A percentile compares a stretch with the other conserved stretches of the same genome.
Evolutionary conservation across 2,888 invertebrate species (phyloP).

Genomic region (Eristalis tenax): DNA sequence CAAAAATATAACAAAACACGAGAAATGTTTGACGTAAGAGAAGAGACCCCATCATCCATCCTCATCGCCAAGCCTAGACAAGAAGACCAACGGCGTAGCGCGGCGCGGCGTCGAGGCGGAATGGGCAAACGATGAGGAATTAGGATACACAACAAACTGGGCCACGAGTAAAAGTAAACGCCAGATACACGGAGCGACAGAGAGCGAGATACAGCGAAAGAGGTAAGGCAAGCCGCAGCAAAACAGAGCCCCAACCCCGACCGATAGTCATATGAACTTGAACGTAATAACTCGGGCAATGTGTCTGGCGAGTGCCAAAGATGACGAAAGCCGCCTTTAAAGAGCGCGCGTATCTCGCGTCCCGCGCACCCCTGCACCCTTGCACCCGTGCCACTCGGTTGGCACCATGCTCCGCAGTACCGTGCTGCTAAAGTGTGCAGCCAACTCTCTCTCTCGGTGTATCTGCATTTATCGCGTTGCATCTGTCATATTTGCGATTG

Average conservation of each 20-base stretch:
- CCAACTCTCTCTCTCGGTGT: not conserved
- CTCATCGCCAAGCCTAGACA: constrained; percentile 8
- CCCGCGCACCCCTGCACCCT: not conserved
- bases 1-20: constrained; percentile 48
- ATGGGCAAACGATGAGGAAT: constrained; percentile 19
- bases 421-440: not conserved
- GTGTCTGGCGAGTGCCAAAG: constrained; percentile 70
- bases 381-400: not conserved
- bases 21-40: constrained; percentile 65
- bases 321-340: constrained; percentile 65
- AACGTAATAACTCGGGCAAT: constrained; percentile 72
- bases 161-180: constrained; percentile 14
- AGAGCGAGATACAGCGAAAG: constrained; percentile 1
- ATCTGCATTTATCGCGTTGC: constrained; percentile 56
- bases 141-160: constrained; percentile 43
- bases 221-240: constrained; percentile 23
- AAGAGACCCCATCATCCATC: constrained; percentile 19
- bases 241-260: constrained; percentile 49
- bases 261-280: constrained; percentile 72
- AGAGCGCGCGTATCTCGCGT: constrained; percentile 44
- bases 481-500: constrained; percentile 66
- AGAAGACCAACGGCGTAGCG: not conserved
- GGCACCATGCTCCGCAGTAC: not conserved
- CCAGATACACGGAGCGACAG: not conserved
- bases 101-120: not conserved